Evolutionary conservation across 2,113 vertebrate genomes (phyloP), one percentile per base, ranked within the genome.

Genomic region (Gadus macrocephalus): DNA sequence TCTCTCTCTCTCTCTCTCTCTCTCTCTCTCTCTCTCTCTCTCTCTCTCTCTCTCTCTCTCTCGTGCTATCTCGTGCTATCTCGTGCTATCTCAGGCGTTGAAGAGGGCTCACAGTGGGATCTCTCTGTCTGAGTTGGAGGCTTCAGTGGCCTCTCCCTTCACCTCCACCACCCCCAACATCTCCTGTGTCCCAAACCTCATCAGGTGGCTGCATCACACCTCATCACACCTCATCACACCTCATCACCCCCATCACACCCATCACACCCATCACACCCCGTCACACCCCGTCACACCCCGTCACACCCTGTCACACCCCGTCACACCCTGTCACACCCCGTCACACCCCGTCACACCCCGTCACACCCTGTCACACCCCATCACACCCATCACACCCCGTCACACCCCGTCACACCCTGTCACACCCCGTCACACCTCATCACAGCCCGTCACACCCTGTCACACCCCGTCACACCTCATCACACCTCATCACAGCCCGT

Each of bases 41-140:
- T 22, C 9, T 25, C 20, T 62, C 2, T 49, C 14, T 25, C 35
- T 28, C 19, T 49, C 68, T 19, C 15, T 65, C 31, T 8, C 17
- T 38, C 31, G n/a, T n/a, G n/a, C n/a, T n/a, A n/a, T 65, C 35
- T 65, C 28, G 20, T 20, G 20, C 20, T 20, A 20, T 20, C 20
- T 20, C 1, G 28, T 5, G 38, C 8, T 67, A 22, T 63, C 1
- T 27, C 85, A 98, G 97, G 97, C 97, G 0, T 87, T 99, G 59
- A 99, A 98, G 91, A 92, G 93, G 85, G 97, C 97, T 56, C 96
- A 99, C 58, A 93, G 93, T 63, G 97, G 97, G 61, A 98, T 99
- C 85, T 99, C 97, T 66, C 89, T 99, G 70, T 99, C 97, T 11
- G 95, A 98, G 80, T 92, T 99, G 38, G 97, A 98, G 88, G 97